Percentiles rank a stretch among this genome's conserved stretches.
phyloP scores from a whole-genome alignment of 1,140 invertebrate genomes.

The Gerris buenoi region DNA sequence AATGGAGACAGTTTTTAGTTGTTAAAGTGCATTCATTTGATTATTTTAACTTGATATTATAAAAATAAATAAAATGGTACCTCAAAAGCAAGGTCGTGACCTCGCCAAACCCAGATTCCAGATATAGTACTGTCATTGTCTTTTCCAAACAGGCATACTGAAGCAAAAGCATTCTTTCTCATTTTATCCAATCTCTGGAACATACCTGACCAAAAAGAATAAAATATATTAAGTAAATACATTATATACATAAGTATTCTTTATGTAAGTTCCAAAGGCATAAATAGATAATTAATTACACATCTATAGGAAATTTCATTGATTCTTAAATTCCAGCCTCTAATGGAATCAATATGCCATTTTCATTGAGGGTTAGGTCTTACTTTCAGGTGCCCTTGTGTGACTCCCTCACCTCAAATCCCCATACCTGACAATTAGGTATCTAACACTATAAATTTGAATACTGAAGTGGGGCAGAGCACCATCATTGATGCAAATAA shows the following conservation, averaged over 20 bases:
- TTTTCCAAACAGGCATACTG: conserved; percentile 80
- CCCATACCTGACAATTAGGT: too few relatives aligned
- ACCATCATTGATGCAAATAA: too few relatives aligned
- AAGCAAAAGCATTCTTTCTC: conserved; percentile 90
- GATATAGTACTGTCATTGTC: conserved; percentile 88
- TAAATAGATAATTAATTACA: conserved; percentile 27
- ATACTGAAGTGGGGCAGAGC: too few relatives aligned
- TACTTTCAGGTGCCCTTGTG: too few relatives aligned
- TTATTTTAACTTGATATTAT: too few relatives aligned
- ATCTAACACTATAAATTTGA: too few relatives aligned
- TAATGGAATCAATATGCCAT: too few relatives aligned
- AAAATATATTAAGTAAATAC: too few relatives aligned
- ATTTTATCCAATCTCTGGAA: conserved; percentile 96
- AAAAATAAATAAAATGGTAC: conserved; percentile 36
- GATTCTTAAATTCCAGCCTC: conserved; percentile 11
- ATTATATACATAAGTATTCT: neutral
- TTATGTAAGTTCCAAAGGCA: neutral
- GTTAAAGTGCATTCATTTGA: too few relatives aligned
- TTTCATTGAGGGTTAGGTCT: too few relatives aligned
- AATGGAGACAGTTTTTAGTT: too few relatives aligned
- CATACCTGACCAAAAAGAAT: conserved; percentile 49
- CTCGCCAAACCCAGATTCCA: conserved; percentile 93
- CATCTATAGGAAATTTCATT: conserved; percentile 13
- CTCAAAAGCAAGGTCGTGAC: conserved; percentile 81
- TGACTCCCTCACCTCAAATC: too few relatives aligned